Base-by-base conservation (phyloP, 2,888 invertebrate species). In the Pyrrhia umbra region DNA sequence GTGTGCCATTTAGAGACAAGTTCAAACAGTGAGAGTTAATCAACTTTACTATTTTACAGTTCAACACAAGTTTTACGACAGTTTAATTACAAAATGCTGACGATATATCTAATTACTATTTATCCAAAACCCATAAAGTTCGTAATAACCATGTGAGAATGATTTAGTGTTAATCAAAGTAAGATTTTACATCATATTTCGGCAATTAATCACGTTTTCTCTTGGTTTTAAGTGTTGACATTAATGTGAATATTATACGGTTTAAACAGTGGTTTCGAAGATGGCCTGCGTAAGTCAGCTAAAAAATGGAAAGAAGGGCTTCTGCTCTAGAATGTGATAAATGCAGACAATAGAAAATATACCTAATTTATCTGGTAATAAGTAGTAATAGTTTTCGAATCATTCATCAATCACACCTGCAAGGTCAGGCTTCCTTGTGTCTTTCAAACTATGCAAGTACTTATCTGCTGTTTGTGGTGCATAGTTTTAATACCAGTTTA, bases 91-190 rank as follows among this genome's bases (percentile, higher is more conserved):
- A 27, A 56, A 13, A 57, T 50, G 10, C 34, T 60, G 15, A 40
- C 23, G 20, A 59, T 25, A 25, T 20, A 8, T 42, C 10, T 61
- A 58, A 59, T 71, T 34, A 18, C 10, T 46, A 64, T 23, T n/a
- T n/a, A n/a, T n/a, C n/a, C n/a, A n/a, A n/a, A n/a, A 2, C 0
- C 8, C 8, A 52, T 68, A 58, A 51, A 47, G 25, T 37, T 18
- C 9, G 50, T 34, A 57, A 50, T 64, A 16, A 42, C 18, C 42
- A 39, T 63, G 49, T 55, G 43, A 54, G 49, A 68, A 49, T 20
- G 55, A 58, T 42, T 61, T 21, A 45, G 45, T 23, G 43, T 52
- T 43, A 56, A 55, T 74, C 47, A 64, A 61, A 51, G 46, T n/a
- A n/a, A 54, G 13, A 40, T 30, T 67, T 54, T 55, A 55, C 46